phyloP scores from a whole-genome alignment of 2,113 vertebrate species.

The Steatornis caripensis region DNA sequence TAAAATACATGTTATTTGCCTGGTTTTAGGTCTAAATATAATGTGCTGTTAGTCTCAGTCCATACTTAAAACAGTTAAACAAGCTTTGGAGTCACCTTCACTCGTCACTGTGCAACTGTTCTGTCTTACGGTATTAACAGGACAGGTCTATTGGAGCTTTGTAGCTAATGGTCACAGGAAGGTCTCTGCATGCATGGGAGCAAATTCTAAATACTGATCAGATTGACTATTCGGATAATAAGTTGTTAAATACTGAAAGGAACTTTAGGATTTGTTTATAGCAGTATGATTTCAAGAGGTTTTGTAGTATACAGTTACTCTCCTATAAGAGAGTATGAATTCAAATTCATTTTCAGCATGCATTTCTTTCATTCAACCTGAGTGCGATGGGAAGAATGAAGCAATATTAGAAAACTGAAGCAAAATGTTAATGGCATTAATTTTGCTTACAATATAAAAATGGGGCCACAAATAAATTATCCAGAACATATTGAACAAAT shows the following conservation, averaged over 20 bases:
- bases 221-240: background rate
- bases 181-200: rapidly evolving
- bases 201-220: background rate
- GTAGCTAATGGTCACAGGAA: background rate
- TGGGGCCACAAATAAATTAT: background rate
- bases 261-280: background rate
- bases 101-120: rapidly evolving
- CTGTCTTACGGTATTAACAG: background rate
- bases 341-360: background rate
- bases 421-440: background rate
- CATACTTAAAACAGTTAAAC: background rate
- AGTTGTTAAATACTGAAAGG: background rate
- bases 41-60: background rate
- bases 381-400: background rate
- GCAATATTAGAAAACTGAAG: background rate
- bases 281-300: background rate
- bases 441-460: background rate
- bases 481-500: background rate
- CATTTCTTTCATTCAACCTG: background rate
- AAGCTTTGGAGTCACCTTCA: background rate
- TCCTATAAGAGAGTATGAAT: background rate
- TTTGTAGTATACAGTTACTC: background rate
- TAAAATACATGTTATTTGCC: background rate
- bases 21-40: background rate
- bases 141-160: background rate